A percentile compares a stretch with the other conserved stretches of the same genome.
Conservation (phyloP, 2,888 invertebrate species). For the Ectemnius lituratus region DNA sequence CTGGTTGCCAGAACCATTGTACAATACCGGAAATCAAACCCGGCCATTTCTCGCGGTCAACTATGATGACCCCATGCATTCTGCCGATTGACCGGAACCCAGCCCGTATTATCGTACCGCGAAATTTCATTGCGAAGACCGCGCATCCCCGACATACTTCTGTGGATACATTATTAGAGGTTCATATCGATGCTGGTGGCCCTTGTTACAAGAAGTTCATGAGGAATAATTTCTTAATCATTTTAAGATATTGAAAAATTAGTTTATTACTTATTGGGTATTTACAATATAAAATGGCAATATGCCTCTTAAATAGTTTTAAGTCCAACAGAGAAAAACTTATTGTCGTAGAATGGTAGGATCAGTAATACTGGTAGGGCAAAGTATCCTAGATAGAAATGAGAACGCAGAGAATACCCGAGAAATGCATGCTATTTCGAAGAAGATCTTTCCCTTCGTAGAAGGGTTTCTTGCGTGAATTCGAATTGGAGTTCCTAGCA, state of each 20-base stretch:
- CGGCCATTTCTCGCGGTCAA: slow-evolving; percentile 58
- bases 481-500: slow-evolving; percentile 46
- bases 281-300: not conserved
- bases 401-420: slow-evolving; percentile 16
- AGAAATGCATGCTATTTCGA: slow-evolving; percentile 30
- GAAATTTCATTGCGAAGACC: slow-evolving; percentile 8
- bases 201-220: no score
- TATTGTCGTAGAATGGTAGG: no score
- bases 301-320: no score
- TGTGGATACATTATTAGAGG: no score
- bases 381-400: not conserved
- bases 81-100: slow-evolving; percentile 11
- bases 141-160: no score
- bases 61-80: slow-evolving; percentile 43
- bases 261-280: not conserved
- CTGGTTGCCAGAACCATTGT: slow-evolving; percentile 55
- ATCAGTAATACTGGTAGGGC: no score
- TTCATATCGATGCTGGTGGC: no score
- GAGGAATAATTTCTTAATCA: not conserved
- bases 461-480: slow-evolving; percentile 42
- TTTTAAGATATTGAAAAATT: not conserved
- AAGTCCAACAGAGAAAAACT: no score
- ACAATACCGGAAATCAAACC: slow-evolving; percentile 65
- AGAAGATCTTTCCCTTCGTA: slow-evolving; percentile 35
- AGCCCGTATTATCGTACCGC: not conserved